Evolutionary conservation across 2,113 vertebrate genomes (phyloP).

Genomic region (Larimichthys polyactis): DNA sequence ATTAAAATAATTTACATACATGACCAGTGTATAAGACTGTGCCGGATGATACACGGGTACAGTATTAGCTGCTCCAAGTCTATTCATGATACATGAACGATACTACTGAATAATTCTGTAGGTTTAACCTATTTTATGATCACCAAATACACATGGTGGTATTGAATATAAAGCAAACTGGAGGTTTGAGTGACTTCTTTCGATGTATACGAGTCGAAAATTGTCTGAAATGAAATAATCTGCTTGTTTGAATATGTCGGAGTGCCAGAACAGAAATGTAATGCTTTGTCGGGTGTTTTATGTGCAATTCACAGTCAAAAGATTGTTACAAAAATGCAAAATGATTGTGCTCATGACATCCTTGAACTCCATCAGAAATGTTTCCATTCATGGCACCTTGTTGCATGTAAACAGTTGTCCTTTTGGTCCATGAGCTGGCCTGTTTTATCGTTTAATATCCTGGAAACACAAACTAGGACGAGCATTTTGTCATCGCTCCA

Average conservation of each 20-base stretch:
- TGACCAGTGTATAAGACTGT: slow-evolving; percentile 61
- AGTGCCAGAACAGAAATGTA: slow-evolving; percentile 17
- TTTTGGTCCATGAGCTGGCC: slow-evolving; percentile 67
- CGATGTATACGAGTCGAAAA: background rate
- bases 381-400: slow-evolving; percentile 50
- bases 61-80: slow-evolving; percentile 66
- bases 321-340: background rate
- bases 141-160: slow-evolving; percentile 27
- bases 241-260: background rate
- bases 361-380: slow-evolving; percentile 24
- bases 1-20: slow-evolving; percentile 52
- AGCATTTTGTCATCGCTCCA: slow-evolving; percentile 10
- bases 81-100: slow-evolving; percentile 74
- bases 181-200: slow-evolving; percentile 9
- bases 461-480: slow-evolving; percentile 26
- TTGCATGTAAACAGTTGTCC: slow-evolving; percentile 57
- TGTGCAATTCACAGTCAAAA: slow-evolving; percentile 27
- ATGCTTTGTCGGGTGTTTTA: slow-evolving; percentile 2
- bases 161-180: slow-evolving; percentile 20
- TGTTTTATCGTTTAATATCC: slow-evolving; percentile 22
- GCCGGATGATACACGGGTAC: slow-evolving; percentile 44
- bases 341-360: background rate
- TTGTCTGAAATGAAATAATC: background rate
- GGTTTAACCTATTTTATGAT: slow-evolving; percentile 46
- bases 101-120: slow-evolving; percentile 43